A percentile compares a stretch with the other conserved stretches of the same genome.
Evolutionary conservation across 2,113 vertebrate genomes (phyloP).

Genomic region (Lagopus leucura): DNA sequence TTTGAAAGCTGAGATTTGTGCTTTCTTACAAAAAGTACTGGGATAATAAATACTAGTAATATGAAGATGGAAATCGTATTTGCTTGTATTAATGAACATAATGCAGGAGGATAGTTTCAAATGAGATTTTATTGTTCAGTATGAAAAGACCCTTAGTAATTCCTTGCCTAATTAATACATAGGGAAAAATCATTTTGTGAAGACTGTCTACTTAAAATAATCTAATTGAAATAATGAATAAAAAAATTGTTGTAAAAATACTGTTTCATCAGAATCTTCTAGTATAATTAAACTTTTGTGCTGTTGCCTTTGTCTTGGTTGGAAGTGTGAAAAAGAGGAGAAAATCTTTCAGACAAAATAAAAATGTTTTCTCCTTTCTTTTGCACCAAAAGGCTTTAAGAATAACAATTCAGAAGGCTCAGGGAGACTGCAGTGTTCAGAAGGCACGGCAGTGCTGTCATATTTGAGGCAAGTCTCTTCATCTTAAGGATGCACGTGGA

Average conservation of each 20-base stretch:
- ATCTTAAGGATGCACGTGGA: neutral
- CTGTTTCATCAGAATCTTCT: neutral
- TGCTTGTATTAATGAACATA: neutral
- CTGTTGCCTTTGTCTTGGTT: neutral
- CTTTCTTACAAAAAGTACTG: neutral
- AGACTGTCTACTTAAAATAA: neutral
- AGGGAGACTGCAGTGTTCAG: neutral
- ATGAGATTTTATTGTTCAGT: neutral
- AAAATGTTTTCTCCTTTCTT: neutral
- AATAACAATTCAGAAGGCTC: neutral
- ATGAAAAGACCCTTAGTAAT: neutral
- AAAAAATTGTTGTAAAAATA: neutral
- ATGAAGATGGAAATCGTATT: neutral
- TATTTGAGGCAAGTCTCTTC: neutral
- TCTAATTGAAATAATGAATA: neutral
- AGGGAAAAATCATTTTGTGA: neutral
- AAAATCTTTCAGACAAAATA: neutral
- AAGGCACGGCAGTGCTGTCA: rapidly evolving
- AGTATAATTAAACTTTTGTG: neutral
- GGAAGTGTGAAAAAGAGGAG: neutral
- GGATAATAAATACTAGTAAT: neutral
- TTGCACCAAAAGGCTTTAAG: neutral
- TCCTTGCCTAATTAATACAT: neutral
- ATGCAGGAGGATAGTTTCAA: neutral
- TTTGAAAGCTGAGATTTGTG: neutral